Evolutionary conservation across 2,888 invertebrate species (phyloP).

Genomic region (Autographa pulchrina): DNA sequence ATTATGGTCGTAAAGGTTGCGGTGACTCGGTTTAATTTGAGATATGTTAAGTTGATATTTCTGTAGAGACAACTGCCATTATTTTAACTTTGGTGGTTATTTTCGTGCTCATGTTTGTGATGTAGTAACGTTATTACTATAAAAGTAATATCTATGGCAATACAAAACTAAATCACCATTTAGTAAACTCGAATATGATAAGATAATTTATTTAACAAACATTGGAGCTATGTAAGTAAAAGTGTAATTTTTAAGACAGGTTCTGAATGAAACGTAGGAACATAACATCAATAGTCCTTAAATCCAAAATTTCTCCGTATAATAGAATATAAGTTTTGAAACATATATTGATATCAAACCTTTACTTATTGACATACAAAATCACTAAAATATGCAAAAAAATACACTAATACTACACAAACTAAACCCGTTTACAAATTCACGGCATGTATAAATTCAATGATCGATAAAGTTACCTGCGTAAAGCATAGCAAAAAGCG

Average conservation of each 20-base stretch:
- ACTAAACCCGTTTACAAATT: conserved; percentile 73
- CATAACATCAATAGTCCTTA: no score
- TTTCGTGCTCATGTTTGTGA: neutral
- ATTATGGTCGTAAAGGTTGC: neutral
- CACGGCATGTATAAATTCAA: conserved; percentile 83
- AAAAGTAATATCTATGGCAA: no score
- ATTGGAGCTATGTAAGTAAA: no score
- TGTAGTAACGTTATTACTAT: neutral
- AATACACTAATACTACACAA: conserved; percentile 34
- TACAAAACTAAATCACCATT: neutral
- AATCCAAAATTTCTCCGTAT: no score
- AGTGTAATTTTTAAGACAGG: no score
- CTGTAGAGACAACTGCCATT: neutral
- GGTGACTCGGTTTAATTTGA: neutral
- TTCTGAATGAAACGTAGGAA: no score
- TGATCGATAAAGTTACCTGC: conserved; percentile 85
- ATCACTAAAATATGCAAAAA: conserved; percentile 6
- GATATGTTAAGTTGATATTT: neutral
- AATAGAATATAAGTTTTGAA: no score
- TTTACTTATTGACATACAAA: neutral
- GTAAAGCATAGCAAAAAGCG: conserved; percentile 82
- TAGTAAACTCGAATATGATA: neutral
- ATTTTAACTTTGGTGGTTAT: neutral
- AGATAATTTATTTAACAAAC: no score
- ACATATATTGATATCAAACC: no score